Evolutionary conservation across 2,113 vertebrate species (phyloP).

Genomic region (Platichthys flesus): DNA sequence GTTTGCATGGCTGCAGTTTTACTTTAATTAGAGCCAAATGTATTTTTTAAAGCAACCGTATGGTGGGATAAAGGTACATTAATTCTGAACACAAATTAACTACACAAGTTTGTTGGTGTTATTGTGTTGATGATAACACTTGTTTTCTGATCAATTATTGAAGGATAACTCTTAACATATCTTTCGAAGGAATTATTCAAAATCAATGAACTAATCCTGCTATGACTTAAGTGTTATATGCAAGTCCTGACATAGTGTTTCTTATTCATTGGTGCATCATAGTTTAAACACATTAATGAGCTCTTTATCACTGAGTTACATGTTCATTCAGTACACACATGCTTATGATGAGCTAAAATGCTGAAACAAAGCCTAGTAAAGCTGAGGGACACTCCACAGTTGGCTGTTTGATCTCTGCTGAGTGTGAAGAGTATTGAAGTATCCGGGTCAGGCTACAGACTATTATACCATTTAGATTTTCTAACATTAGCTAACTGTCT

Average conservation of each 20-base stretch:
- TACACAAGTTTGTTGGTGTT: background rate
- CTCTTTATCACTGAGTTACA: no score
- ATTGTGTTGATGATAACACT: background rate
- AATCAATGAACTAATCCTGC: background rate
- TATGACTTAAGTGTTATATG: background rate
- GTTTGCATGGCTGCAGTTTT: background rate
- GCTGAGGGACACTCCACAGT: background rate
- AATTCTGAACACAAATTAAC: background rate
- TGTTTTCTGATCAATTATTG: background rate
- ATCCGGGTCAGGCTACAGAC: background rate
- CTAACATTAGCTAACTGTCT: constrained; percentile 2
- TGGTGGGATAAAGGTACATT: background rate
- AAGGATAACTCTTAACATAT: background rate
- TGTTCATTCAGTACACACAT: background rate
- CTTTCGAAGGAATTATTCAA: background rate
- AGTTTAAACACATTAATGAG: no score
- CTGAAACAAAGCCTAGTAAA: background rate
- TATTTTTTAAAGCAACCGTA: background rate
- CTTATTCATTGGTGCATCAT: background rate
- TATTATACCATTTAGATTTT: no score
- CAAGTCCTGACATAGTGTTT: background rate
- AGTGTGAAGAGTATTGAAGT: no score
- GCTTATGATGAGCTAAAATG: no score
- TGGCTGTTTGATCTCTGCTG: background rate
- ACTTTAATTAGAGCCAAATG: constrained; percentile 1